A percentile compares a stretch with the other conserved stretches of the same genome.
Conservation (phyloP, 2,797 vertebrate genomes). For the Philypnodon macrostomus region DNA sequence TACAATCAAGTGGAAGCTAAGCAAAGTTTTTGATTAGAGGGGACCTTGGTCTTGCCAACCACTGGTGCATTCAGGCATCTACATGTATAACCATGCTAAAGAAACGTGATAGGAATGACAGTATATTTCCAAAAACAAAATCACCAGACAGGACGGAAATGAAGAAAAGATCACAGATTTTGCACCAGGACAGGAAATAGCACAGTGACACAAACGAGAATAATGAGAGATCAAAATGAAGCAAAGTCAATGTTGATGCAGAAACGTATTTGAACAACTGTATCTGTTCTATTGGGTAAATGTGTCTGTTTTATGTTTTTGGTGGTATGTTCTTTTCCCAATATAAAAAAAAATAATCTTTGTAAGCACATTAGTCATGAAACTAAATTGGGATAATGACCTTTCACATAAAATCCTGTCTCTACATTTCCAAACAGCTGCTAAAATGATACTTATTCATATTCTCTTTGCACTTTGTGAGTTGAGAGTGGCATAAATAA, state of each 20-base stretch:
- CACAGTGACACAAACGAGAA: conserved; percentile 29
- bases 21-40: background rate
- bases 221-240: conserved; percentile 17
- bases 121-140: conserved; percentile 24
- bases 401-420: background rate
- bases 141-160: conserved; percentile 57
- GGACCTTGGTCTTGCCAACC: background rate
- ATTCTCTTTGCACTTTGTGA: background rate
- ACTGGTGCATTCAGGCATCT: conserved; percentile 55
- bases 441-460: too few species aligned
- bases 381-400: background rate
- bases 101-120: conserved; percentile 27
- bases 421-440: too few species aligned
- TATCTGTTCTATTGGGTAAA: too few species aligned
- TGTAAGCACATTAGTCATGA: background rate
- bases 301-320: too few species aligned
- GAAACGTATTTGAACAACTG: conserved; percentile 1
- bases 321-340: background rate
- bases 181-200: conserved; percentile 52
- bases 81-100: conserved; percentile 34
- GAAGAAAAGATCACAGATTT: conserved; percentile 42
- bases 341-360: background rate
- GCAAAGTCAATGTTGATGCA: conserved; percentile 26
- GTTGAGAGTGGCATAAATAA: too few species aligned
- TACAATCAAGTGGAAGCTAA: too few species aligned